Percentiles rank a stretch among this genome's conserved stretches.
Conservation (phyloP, 2,797 vertebrate genomes). For the Sebastes matsubarae region DNA sequence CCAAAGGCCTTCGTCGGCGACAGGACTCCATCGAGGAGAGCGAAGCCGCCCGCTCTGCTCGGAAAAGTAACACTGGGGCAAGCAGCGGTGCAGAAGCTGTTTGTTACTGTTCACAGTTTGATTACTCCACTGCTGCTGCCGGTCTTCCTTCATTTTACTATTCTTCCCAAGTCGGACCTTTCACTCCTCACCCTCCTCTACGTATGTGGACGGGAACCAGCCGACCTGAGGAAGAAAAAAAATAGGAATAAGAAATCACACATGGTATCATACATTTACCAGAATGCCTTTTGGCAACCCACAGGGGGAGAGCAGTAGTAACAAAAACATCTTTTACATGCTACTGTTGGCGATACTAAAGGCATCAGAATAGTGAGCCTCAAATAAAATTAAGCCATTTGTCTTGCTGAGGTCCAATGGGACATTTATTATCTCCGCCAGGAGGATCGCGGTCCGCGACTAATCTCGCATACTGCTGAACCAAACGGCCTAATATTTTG, state of each 20-base stretch:
- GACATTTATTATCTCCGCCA: neutral
- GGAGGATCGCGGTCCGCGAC: neutral
- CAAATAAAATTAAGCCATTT: neutral
- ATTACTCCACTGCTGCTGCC: conserved; percentile 19
- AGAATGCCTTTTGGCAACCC: neutral
- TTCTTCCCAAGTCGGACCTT: neutral
- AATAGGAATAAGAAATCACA: neutral
- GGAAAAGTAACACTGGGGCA: conserved; percentile 7
- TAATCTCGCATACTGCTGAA: neutral
- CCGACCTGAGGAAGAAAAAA: conserved; percentile 84
- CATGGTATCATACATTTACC: neutral
- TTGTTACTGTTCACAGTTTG: conserved; percentile 11
- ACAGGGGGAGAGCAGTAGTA: neutral
- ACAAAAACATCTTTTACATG: neutral
- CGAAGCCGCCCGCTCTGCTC: conserved; percentile 14
- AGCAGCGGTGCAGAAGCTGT: conserved; percentile 10
- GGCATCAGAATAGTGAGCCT: neutral
- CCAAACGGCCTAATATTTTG: neutral
- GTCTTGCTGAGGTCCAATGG: neutral
- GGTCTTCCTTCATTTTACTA: conserved; percentile 1
- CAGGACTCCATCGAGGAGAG: conserved; percentile 19
- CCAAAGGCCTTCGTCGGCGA: conserved; percentile 49
- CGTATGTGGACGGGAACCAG: conserved; percentile 99
- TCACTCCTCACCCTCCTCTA: conserved; percentile 94
- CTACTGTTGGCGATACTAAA: neutral